A percentile compares a stretch with the other conserved stretches of the same genome.
Conservation (phyloP, 2,113 vertebrate species). For the Serilophus lunatus region DNA sequence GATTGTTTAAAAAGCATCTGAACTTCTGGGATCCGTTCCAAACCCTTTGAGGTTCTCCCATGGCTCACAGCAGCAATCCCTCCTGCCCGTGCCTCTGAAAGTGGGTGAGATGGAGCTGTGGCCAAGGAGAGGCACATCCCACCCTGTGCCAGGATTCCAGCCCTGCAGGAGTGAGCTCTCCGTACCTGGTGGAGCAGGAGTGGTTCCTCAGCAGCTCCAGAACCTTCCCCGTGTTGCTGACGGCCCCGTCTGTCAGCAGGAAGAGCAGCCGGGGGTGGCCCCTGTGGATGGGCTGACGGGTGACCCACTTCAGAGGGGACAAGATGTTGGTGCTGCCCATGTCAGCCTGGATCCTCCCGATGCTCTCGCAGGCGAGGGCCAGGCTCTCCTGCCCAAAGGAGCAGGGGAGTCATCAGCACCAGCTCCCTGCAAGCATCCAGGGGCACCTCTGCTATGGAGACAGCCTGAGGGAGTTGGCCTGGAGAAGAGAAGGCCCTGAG, state of each 20-base stretch:
- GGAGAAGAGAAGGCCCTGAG: neutral
- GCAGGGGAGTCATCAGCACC: neutral
- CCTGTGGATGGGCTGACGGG: slow-evolving; percentile 81
- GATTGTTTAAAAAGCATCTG: slow-evolving; percentile 58
- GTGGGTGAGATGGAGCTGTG: neutral
- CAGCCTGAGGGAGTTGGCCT: neutral
- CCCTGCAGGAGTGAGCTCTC: neutral
- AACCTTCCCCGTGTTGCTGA: slow-evolving; percentile 86
- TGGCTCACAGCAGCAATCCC: neutral
- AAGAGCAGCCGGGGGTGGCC: slow-evolving; percentile 91
- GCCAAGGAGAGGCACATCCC: neutral
- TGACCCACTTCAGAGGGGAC: slow-evolving; percentile 84
- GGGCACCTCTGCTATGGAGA: neutral
- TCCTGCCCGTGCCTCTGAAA: neutral
- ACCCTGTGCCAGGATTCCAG: rapidly evolving
- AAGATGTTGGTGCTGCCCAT: slow-evolving; percentile 90
- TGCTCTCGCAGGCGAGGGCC: slow-evolving; percentile 81
- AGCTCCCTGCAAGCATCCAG: neutral
- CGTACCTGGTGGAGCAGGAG: slow-evolving; percentile 82
- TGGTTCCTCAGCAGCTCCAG: slow-evolving; percentile 87
- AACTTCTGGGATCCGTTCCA: slow-evolving; percentile 56
- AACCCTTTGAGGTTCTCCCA: slow-evolving; percentile 40
- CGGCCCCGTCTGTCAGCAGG: slow-evolving; percentile 79
- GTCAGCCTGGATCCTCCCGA: slow-evolving; percentile 83
- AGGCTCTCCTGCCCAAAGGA: slow-evolving; percentile 79